Percentiles rank a stretch among this genome's conserved stretches.
Evolutionary conservation across 2,113 vertebrate genomes (phyloP).

Genomic region (Myiopsitta monachus): DNA sequence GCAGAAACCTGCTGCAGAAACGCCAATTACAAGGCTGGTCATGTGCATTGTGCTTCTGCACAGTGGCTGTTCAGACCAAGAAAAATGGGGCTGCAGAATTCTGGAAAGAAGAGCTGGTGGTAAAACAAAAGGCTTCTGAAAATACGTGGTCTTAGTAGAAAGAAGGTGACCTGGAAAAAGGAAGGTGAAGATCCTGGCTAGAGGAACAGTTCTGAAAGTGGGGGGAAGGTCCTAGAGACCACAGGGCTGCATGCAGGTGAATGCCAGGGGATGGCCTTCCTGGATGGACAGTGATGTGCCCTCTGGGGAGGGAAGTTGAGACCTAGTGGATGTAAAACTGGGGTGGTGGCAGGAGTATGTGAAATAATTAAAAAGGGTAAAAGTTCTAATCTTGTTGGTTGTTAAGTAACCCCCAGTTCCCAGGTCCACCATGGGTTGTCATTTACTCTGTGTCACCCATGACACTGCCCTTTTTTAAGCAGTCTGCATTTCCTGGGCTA

Average conservation of each 20-base stretch:
- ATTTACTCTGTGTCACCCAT: neutral
- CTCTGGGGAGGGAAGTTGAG: neutral
- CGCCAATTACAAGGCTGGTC: neutral
- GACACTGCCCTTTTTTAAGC: neutral
- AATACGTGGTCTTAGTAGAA: neutral
- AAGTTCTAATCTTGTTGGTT: neutral
- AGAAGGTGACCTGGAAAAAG: neutral
- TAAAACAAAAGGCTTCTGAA: neutral
- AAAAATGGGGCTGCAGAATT: neutral
- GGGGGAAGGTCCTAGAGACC: neutral
- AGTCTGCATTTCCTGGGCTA: neutral
- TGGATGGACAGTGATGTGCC: neutral
- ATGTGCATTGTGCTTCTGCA: neutral
- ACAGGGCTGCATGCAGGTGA: neutral
- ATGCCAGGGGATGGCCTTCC: neutral
- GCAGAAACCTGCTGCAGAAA: neutral
- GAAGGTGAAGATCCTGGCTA: neutral
- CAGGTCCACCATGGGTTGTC: neutral
- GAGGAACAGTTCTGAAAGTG: neutral
- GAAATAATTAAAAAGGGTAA: neutral
- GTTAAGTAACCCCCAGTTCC: neutral
- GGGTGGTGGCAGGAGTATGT: neutral
- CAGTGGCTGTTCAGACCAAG: neutral
- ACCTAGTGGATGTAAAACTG: neutral
- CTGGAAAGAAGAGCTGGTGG: neutral